Conservation (phyloP, 2,113 vertebrate species). For the Pitta sordida region DNA sequence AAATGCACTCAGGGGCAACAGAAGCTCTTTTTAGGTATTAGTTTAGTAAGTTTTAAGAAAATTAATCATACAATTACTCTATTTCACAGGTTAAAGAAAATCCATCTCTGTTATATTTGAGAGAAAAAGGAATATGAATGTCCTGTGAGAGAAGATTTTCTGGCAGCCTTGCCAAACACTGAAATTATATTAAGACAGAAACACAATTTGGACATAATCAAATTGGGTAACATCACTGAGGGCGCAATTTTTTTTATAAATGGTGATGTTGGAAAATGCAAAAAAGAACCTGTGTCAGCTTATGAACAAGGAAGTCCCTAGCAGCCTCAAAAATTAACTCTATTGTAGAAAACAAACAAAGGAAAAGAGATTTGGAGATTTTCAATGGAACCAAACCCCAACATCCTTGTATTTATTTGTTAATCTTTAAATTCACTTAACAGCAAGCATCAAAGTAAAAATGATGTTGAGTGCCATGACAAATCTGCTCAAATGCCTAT, state of each 20-base stretch:
- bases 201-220: background rate
- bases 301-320: background rate
- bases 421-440: slow-evolving; percentile 48
- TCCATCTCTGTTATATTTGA: background rate
- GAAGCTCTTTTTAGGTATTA: background rate
- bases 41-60: background rate
- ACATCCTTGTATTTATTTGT: slow-evolving; percentile 33
- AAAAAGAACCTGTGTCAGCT: background rate
- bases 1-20: background rate
- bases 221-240: background rate
- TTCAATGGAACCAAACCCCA: background rate
- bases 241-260: background rate
- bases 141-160: background rate
- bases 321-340: background rate
- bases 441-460: slow-evolving; percentile 11
- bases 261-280: background rate
- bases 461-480: background rate
- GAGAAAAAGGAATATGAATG: background rate
- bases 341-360: slow-evolving; percentile 7
- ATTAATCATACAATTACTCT: background rate
- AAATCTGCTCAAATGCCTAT: slow-evolving; percentile 19
- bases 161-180: background rate
- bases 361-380: slow-evolving; percentile 1
- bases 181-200: background rate
- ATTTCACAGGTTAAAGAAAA: background rate